A percentile compares a stretch with the other conserved stretches of the same genome.
Conservation (phyloP, 2,113 vertebrate genomes). For the Zosterops japonicus region DNA sequence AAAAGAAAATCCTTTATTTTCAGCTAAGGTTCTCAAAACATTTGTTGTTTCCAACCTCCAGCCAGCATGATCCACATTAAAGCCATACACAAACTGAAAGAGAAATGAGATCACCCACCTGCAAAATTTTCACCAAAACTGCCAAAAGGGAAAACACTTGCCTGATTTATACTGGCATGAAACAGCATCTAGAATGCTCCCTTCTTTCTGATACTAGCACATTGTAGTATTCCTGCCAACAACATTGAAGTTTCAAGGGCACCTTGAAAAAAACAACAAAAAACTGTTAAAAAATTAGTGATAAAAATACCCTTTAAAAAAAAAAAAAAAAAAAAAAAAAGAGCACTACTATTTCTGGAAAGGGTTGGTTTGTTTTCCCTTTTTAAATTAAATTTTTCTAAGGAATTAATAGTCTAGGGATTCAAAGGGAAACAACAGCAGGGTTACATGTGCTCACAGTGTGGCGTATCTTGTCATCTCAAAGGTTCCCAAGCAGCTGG, state of each 20-base stretch:
- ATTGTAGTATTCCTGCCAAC: slow-evolving; percentile 6
- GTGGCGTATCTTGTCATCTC: not conserved
- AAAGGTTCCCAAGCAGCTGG: slow-evolving; percentile 9
- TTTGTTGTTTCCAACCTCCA: slow-evolving; percentile 26
- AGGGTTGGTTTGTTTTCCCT: not conserved
- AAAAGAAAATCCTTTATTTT: slow-evolving; percentile 23
- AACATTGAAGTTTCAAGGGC: not conserved
- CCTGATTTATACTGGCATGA: not conserved
- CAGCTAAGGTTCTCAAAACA: not conserved
- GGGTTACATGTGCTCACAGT: not conserved
- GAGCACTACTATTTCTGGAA: not conserved
- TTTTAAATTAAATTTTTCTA: not conserved
- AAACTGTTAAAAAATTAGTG: not conserved
- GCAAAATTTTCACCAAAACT: slow-evolving; percentile 4
- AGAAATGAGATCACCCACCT: not conserved
- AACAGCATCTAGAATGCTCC: not conserved
- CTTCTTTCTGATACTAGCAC: slow-evolving; percentile 5
- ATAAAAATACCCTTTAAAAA: not conserved
- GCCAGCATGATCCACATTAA: not conserved
- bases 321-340: not conserved
- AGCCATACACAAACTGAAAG: not conserved
- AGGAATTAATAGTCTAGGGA: not conserved
- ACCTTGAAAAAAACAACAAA: not conserved
- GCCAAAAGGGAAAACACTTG: not conserved
- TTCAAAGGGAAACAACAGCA: slow-evolving; percentile 4